phyloP scores from a whole-genome alignment of 2,113 vertebrate species.

The Xenopus laevis region DNA sequence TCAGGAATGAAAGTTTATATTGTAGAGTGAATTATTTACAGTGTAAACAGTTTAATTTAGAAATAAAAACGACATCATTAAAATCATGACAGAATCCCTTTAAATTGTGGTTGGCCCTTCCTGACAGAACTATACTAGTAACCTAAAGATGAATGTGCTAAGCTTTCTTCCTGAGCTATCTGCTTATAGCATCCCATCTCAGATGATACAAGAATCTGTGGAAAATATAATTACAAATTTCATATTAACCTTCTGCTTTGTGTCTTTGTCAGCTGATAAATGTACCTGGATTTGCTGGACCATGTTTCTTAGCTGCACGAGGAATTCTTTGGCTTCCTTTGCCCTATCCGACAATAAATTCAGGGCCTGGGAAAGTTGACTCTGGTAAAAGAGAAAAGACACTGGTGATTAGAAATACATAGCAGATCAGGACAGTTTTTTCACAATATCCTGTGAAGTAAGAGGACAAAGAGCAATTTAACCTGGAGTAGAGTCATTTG shows the following conservation, averaged over 20 bases:
- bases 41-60: no score
- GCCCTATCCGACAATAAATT: constrained; percentile 92
- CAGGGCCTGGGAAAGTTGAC: constrained; percentile 92
- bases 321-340: constrained; percentile 95
- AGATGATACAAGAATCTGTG: background rate
- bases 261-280: background rate
- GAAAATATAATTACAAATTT: background rate
- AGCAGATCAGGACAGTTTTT: no score
- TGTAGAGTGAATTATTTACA: no score
- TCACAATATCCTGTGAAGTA: no score
- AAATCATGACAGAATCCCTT: no score
- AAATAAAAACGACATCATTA: no score
- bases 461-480: no score
- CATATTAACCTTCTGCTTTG: background rate
- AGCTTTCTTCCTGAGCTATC: no score
- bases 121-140: background rate
- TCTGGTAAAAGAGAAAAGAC: constrained; percentile 63
- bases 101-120: background rate
- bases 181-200: background rate
- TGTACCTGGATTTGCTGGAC: constrained; percentile 95
- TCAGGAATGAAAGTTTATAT: no score
- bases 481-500: no score
- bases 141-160: background rate
- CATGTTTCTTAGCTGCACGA: constrained; percentile 93
- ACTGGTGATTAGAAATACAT: no score